phyloP scores from a whole-genome alignment of 1,140 invertebrate genomes.

The Euwallacea similis region DNA sequence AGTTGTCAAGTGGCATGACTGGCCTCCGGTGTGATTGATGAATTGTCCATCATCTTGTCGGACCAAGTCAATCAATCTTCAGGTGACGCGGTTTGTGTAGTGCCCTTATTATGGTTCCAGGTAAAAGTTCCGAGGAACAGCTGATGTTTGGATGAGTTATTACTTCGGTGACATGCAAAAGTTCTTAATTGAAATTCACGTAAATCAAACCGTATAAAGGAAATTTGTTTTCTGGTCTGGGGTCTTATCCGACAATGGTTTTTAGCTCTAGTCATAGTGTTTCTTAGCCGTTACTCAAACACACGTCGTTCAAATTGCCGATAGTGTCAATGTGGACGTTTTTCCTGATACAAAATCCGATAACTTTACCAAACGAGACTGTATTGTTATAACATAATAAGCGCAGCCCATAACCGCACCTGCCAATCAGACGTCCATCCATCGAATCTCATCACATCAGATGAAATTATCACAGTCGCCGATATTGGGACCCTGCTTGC shows the following conservation, averaged over 20 bases:
- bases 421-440: background rate
- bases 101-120: slow-evolving; percentile 39
- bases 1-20: slow-evolving; percentile 49
- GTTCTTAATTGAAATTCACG: slow-evolving; percentile 9
- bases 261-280: background rate
- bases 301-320: background rate
- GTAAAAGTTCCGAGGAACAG: slow-evolving; percentile 35
- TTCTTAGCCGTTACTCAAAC: background rate
- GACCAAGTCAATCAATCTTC: slow-evolving; percentile 47
- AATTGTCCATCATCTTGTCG: slow-evolving; percentile 50
- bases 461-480: background rate
- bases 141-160: slow-evolving; percentile 29
- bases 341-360: background rate
- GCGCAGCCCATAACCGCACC: background rate
- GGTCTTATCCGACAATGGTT: background rate
- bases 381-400: background rate
- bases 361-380: background rate
- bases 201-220: background rate
- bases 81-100: slow-evolving; percentile 36
- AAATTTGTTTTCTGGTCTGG: background rate
- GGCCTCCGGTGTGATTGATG: slow-evolving; percentile 45
- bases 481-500: background rate
- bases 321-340: background rate
- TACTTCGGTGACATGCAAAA: slow-evolving; percentile 31
- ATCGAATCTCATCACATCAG: background rate